A percentile compares a stretch with the other conserved stretches of the same genome.
Evolutionary conservation across 2,888 invertebrate species (phyloP).

Genomic region (Pterobdella sp.): DNA sequence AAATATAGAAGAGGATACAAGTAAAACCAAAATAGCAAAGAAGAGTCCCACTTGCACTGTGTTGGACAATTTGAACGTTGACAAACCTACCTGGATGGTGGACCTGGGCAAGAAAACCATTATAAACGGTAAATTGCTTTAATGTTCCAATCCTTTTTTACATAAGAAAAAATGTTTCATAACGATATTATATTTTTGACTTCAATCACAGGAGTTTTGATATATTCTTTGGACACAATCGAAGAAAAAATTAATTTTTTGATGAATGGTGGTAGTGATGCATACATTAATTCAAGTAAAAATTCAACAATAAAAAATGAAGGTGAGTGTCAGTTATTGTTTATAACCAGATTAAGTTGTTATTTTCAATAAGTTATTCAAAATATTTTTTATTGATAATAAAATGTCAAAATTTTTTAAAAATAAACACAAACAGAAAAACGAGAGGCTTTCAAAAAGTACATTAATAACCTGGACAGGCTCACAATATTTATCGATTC

Average conservation of each 20-base stretch:
- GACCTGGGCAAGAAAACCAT: conserved; percentile 52
- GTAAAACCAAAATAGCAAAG: background rate
- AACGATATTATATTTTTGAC: too few relatives aligned
- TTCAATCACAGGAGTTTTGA: background rate
- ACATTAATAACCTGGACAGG: conserved; percentile 54
- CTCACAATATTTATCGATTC: conserved; percentile 54
- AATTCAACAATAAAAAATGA: background rate
- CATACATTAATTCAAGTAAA: background rate
- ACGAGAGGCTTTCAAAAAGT: conserved; percentile 43
- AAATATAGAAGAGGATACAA: background rate
- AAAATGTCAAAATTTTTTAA: too few relatives aligned
- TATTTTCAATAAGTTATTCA: too few relatives aligned
- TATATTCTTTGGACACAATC: background rate
- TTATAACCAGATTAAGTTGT: too few relatives aligned
- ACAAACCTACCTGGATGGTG: conserved; percentile 55
- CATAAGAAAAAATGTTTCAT: too few relatives aligned
- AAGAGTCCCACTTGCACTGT: conserved; percentile 52
- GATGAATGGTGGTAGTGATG: background rate
- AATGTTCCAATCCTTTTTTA: background rate
- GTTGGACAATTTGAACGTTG: conserved; percentile 55
- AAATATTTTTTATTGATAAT: too few relatives aligned
- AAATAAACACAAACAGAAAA: conserved; percentile 11
- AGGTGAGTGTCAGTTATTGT: background rate
- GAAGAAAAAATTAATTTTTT: background rate
- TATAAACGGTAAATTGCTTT: conserved; percentile 47